Conservation (phyloP, 2,888 invertebrate genomes). For the Conops quadrifasciatus region DNA sequence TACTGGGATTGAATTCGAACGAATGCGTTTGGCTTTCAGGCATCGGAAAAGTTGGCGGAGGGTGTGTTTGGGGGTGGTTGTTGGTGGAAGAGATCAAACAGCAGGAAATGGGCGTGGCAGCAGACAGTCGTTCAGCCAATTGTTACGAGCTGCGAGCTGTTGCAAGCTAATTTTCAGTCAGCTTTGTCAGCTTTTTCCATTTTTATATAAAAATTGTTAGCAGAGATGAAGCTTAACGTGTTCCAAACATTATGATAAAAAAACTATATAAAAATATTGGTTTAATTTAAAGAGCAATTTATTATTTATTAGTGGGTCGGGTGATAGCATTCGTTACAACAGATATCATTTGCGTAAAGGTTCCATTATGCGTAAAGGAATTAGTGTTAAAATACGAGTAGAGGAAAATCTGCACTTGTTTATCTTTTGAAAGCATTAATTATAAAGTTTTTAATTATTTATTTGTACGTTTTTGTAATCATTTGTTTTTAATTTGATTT, state of each 20-base stretch:
- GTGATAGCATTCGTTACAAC: neutral
- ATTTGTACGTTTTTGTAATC: neutral
- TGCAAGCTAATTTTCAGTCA: neutral
- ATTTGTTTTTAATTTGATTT: conserved; percentile 27
- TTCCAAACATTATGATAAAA: neutral
- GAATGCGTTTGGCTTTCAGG: no score
- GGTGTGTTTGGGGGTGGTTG: neutral
- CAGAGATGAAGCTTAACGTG: no score
- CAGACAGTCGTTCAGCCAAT: no score
- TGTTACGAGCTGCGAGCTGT: no score
- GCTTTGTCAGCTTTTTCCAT: neutral
- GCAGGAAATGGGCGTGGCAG: conserved; percentile 15
- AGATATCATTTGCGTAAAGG: neutral
- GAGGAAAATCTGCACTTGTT: neutral
- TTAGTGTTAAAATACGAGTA: neutral
- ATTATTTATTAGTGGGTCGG: neutral
- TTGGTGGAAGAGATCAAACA: neutral
- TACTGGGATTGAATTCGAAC: no score
- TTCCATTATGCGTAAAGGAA: no score
- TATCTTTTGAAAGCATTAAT: no score
- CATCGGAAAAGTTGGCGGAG: neutral
- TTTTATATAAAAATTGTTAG: neutral
- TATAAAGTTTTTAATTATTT: neutral
- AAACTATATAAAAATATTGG: conserved; percentile 29
- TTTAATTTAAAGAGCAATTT: conserved; percentile 3